Conservation (phyloP, 1,140 invertebrate species). For the Tenebrio molitor region DNA sequence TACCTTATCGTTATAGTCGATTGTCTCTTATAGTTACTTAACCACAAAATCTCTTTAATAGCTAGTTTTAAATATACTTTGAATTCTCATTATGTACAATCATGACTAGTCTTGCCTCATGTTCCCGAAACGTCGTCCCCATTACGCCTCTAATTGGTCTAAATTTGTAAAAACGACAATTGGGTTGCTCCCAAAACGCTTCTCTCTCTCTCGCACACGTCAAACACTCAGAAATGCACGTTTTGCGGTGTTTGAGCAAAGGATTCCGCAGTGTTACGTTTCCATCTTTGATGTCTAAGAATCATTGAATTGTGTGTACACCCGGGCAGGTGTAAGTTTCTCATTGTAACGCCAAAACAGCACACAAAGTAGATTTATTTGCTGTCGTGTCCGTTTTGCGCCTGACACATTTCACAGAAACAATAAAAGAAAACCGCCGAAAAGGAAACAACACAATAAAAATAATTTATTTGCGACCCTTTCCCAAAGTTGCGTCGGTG, state of each 20-base stretch:
- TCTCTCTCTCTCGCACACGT: background rate
- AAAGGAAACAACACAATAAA: background rate
- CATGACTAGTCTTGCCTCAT: slow-evolving; percentile 31
- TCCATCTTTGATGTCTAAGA: slow-evolving; percentile 17
- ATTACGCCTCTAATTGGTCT: background rate
- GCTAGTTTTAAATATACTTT: slow-evolving; percentile 9
- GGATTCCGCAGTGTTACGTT: slow-evolving; percentile 5
- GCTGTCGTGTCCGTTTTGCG: background rate
- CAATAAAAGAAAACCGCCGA: slow-evolving; percentile 1
- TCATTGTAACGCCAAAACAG: background rate
- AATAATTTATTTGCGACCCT: slow-evolving; percentile 6
- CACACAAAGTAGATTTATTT: slow-evolving; percentile 10
- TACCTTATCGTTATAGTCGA: slow-evolving; percentile 49
- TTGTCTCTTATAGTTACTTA: slow-evolving; percentile 48
- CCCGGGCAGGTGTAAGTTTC: background rate
- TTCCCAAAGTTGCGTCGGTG: no score
- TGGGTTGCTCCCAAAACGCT: background rate
- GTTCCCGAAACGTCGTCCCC: background rate
- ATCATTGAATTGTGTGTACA: background rate
- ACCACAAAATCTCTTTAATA: slow-evolving; percentile 35
- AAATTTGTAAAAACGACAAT: background rate
- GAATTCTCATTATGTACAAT: background rate
- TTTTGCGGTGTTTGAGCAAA: background rate
- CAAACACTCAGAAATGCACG: slow-evolving; percentile 1
- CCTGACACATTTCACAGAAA: background rate